Evolutionary conservation across 2,797 vertebrate species (phyloP), one percentile per base, ranked within the genome.

Genomic region (Sebastiscus albofasciatus): DNA sequence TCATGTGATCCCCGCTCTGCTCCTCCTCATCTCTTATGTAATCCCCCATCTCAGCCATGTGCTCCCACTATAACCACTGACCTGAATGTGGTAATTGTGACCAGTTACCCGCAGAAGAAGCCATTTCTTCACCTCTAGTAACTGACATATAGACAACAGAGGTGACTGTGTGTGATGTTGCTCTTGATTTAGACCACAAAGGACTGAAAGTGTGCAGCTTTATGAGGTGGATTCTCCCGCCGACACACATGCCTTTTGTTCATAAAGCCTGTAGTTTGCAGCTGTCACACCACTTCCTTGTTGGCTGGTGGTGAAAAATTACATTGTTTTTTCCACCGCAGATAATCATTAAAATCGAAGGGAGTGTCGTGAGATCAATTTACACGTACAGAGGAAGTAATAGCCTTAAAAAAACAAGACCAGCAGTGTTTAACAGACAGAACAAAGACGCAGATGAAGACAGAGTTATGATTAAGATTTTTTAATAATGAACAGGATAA

Each of bases 11-110:
- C 82, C 64, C 1, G 5, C 67, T 72, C 64, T 49, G 78, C 80
- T 90, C 88, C 85, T 87, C 86, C 81, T 87, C 74, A 7, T 61
- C 79, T 85, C 86, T 93, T 93, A 93, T 84, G 77, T 93, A 90
- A 94, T 90, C 83, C 79, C 69, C 69, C 82, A 33, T 79, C 80
- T 82, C 83, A 62, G 54, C 82, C 87, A 84, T 88, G 82, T 88
- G 87, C 84, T 75, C 67, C 79, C 80, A 42, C 54, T 56, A 24
- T 24, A 85, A 71, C 77, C 72, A 56, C 77, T 90, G 87, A 89
- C 84, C 86, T 87, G 31, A 69, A 80, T 87, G 55, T 77, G 74
- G 24, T 75, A 67, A 82, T 60, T 34, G 67, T 55, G 67, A 79
- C 33, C 82, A 75, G 22, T 81, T 83, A 68, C n/a, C 26, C 12